Base-by-base conservation (phyloP, 2,888 invertebrate genomes). In the Pharmacophagus antenor region DNA sequence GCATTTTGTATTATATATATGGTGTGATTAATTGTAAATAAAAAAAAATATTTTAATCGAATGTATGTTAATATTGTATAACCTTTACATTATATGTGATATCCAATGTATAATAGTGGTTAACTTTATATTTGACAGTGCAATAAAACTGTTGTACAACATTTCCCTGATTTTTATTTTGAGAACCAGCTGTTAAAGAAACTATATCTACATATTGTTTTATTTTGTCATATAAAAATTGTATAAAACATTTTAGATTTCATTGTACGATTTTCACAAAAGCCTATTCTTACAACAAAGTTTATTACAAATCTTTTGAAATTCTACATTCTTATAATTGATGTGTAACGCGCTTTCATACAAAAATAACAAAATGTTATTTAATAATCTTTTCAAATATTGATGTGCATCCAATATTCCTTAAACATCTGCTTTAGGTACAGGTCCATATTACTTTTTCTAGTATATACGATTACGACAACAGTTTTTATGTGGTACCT, bases 61-160 rank as follows among this genome's bases (percentile, higher is more conserved):
- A n/a, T 41, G n/a, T 10, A 37, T 37, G 6, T 44, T 18, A 1
- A 20, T 18, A 20, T 44, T 6, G n/a, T 37, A 37, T 37, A n/a
- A n/a, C 15, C n/a, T n/a, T n/a, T n/a, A 15, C 37, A 37, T 3
- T 37, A 37, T n/a, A n/a, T 44, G 18, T 44, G 8, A 41, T 41
- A 41, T 41, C 17, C 5, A 37, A 37, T 4, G 8, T 44, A 20
- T 44, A 18, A 18, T 5, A 44, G 18, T 44, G 42, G 15, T 17
- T n/a, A 44, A 44, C 18, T 20, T 3, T 44, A 44, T 1, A 18
- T 18, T 8, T 44, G 10, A 8, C 10, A 20, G 8, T 47, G 6
- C 37, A 58, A 52, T 58, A 58, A 58, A 58, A 47, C 6, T n/a
- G 46, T 52, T 52, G 8, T 42, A 31, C 20, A 31, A 37, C 10